Percentiles rank a stretch among this genome's conserved stretches.
Conservation (phyloP, 2,113 vertebrate species). For the Oncorhynchus masou region DNA sequence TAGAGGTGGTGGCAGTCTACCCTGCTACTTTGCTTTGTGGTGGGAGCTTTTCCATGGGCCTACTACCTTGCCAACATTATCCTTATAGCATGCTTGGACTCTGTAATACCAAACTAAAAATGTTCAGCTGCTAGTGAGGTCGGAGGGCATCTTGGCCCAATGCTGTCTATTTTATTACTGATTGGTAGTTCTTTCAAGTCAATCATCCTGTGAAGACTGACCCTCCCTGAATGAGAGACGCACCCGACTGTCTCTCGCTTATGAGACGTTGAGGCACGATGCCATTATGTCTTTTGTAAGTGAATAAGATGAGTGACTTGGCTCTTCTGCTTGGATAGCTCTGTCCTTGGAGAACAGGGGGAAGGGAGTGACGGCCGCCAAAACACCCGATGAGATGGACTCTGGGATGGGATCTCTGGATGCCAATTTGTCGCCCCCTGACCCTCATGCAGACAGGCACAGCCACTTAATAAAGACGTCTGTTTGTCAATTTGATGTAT, state of each 20-base stretch:
- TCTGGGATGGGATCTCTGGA: constrained; percentile 13
- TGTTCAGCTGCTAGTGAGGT: constrained; percentile 33
- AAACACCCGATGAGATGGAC: constrained; percentile 20
- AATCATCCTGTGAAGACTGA: constrained; percentile 34
- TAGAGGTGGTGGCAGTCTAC: constrained; percentile 34
- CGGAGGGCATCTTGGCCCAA: constrained; percentile 47
- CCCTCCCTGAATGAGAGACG: constrained; percentile 26
- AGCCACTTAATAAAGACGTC: constrained; percentile 51
- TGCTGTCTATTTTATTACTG: constrained; percentile 41
- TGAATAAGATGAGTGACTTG: constrained; percentile 26
- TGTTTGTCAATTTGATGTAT: constrained; percentile 65
- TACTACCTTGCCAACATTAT: constrained; percentile 15
- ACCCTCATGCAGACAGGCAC: constrained; percentile 48
- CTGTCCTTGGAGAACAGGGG: constrained; percentile 3
- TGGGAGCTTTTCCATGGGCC: constrained; percentile 25
- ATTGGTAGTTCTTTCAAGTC: constrained; percentile 47
- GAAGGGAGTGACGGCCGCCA: constrained; percentile 32
- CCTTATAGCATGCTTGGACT: constrained; percentile 26
- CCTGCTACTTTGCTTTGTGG: constrained; percentile 11
- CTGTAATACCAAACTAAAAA: constrained; percentile 26
- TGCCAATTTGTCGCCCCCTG: constrained; percentile 28
- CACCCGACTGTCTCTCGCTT: constrained; percentile 3
- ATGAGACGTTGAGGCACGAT: constrained; percentile 18
- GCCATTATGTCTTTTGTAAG: constrained; percentile 38
- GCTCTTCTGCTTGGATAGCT: constrained; percentile 12